These are phyloP conservation scores for Tiliacea aurago DNA, from an alignment of 2,888 invertebrate species.

Conservation along the genomic window DNA sequence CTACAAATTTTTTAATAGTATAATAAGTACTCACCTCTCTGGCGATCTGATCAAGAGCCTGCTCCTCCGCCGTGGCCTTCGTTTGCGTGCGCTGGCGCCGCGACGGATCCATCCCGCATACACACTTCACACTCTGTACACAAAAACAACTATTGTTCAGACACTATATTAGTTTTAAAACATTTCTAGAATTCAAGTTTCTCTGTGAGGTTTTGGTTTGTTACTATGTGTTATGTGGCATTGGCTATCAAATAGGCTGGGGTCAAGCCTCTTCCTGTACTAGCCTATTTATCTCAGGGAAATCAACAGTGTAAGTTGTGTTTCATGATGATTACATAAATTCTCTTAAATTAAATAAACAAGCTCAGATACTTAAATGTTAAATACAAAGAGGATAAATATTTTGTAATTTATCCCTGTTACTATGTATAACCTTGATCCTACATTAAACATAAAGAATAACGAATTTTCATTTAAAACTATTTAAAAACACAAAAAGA, in stretches of 20 bases:
- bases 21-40: conserved; percentile 94
- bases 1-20: background rate
- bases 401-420: conserved; percentile 6
- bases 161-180: background rate
- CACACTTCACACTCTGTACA: conserved; percentile 72
- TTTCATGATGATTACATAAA: background rate
- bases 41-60: conserved; percentile 98
- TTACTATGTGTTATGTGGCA: background rate
- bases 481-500: background rate
- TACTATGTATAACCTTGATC: background rate
- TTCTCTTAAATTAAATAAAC: background rate
- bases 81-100: conserved; percentile 94
- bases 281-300: background rate
- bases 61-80: conserved; percentile 98
- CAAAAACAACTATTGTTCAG: conserved; percentile 26
- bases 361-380: background rate
- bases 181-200: background rate
- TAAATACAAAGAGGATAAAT: conserved; percentile 25
- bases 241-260: background rate
- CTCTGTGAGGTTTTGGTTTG: background rate
- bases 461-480: background rate
- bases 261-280: background rate
- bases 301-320: background rate
- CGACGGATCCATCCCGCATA: conserved; percentile 86
- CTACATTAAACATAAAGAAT: background rate